phyloP scores from a whole-genome alignment of 1,140 invertebrate genomes.

The Drosophila tani region DNA sequence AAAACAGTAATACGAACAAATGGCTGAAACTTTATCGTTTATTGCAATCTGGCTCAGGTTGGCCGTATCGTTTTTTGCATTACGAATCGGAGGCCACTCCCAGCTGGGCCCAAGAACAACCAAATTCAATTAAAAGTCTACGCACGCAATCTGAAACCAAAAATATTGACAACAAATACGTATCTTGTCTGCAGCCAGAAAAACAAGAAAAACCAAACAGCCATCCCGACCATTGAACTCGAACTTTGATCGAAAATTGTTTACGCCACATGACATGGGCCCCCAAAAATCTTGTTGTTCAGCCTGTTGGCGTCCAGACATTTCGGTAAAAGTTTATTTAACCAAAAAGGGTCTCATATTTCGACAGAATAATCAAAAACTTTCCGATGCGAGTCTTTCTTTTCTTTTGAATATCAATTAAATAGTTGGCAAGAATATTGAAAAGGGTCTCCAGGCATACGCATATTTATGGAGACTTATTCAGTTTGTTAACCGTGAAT shows the following conservation, averaged over 20 bases:
- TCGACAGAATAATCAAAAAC: slow-evolving; percentile 31
- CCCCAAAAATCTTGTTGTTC: slow-evolving; percentile 36
- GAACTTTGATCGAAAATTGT: slow-evolving; percentile 42
- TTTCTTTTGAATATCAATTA: slow-evolving; percentile 18
- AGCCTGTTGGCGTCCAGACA: background rate
- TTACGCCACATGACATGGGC: slow-evolving; percentile 40
- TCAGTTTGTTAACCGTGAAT: background rate
- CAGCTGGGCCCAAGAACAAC: slow-evolving; percentile 18
- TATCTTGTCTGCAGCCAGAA: slow-evolving; percentile 38
- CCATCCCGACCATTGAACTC: slow-evolving; percentile 39
- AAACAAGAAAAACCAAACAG: slow-evolving; percentile 25
- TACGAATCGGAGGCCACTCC: slow-evolving; percentile 27
- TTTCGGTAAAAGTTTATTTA: slow-evolving; percentile 31
- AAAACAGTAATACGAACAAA: slow-evolving; percentile 6
- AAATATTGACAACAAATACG: slow-evolving; percentile 65
- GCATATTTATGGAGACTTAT: background rate
- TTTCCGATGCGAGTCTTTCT: background rate
- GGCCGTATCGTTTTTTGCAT: slow-evolving; percentile 33
- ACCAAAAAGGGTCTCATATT: slow-evolving; percentile 16
- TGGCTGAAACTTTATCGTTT: slow-evolving; percentile 23
- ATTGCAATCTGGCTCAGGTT: slow-evolving; percentile 28
- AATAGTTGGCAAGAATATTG: background rate
- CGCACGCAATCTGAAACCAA: slow-evolving; percentile 64
- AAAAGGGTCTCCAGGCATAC: background rate
- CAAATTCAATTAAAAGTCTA: slow-evolving; percentile 78